Evolutionary conservation across 2,113 vertebrate species (phyloP).

Genomic region (Pithys albifrons): DNA sequence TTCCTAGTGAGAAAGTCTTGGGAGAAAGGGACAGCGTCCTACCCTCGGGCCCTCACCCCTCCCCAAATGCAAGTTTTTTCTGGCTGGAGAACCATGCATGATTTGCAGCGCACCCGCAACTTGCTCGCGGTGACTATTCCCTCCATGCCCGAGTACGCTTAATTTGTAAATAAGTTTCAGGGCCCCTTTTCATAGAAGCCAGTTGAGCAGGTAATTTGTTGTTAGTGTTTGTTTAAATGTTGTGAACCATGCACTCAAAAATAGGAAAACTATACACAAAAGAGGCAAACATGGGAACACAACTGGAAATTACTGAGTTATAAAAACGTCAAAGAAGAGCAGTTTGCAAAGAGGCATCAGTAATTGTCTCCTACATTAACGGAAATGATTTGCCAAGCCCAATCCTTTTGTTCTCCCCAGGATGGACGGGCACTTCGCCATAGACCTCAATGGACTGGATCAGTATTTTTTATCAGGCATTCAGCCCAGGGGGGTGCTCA

Average conservation of each 20-base stretch:
- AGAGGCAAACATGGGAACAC: slow-evolving; percentile 62
- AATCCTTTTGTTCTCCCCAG: slow-evolving; percentile 45
- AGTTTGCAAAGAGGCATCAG: slow-evolving; percentile 51
- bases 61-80: not conserved
- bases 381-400: slow-evolving; percentile 52
- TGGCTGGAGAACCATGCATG: not conserved
- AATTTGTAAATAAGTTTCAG: slow-evolving; percentile 60
- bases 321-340: slow-evolving; percentile 63
- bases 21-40: not conserved
- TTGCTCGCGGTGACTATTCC: not conserved
- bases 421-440: slow-evolving; percentile 37
- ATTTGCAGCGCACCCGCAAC: not conserved
- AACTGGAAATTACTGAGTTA: slow-evolving; percentile 63
- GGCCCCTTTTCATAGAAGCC: slow-evolving; percentile 59
- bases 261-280: slow-evolving; percentile 66
- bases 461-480: not conserved
- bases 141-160: not conserved
- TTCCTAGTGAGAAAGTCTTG: not conserved
- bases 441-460: slow-evolving; percentile 10
- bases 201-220: slow-evolving; percentile 73
- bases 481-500: not conserved
- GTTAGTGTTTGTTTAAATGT: slow-evolving; percentile 66
- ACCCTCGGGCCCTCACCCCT: not conserved
- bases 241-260: slow-evolving; percentile 69
- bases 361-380: slow-evolving; percentile 52